These are phyloP conservation scores for Portevinia maculata DNA, from an alignment of 2,888 invertebrate species.

Conservation along the genomic window DNA sequence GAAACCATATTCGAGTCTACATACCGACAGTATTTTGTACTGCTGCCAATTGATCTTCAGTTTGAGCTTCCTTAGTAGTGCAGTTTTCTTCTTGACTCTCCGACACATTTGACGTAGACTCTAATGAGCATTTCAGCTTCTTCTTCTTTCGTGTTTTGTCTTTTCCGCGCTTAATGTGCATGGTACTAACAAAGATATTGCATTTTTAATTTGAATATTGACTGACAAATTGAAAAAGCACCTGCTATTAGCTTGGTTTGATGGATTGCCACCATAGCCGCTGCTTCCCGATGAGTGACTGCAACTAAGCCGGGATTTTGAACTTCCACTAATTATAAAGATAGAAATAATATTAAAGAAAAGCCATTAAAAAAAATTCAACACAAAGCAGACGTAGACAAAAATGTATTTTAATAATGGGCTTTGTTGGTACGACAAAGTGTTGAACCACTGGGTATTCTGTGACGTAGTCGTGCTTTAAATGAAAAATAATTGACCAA, in stretches of 20 bases:
- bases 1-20: slow-evolving; percentile 8
- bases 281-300: slow-evolving; percentile 92
- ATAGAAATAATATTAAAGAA: not conserved
- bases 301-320: slow-evolving; percentile 89
- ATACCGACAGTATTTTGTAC: slow-evolving; percentile 75
- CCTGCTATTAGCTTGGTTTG: slow-evolving; percentile 85
- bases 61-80: slow-evolving; percentile 67
- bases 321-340: slow-evolving; percentile 85
- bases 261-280: slow-evolving; percentile 89
- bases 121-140: slow-evolving; percentile 77
- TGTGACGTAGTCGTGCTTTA: too few species aligned
- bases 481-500: too few species aligned
- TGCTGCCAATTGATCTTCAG: slow-evolving; percentile 70
- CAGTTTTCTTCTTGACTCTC: slow-evolving; percentile 75
- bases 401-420: too few species aligned
- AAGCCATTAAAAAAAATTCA: not conserved
- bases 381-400: too few species aligned
- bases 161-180: slow-evolving; percentile 79
- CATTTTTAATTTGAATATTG: not conserved
- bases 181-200: slow-evolving; percentile 76
- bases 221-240: too few species aligned
- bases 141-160: slow-evolving; percentile 81
- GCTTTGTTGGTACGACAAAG: too few species aligned
- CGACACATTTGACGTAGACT: slow-evolving; percentile 61
- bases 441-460: too few species aligned